Base-by-base conservation (phyloP, 2,113 vertebrate genomes). In the Dendrocopos noguchii region DNA sequence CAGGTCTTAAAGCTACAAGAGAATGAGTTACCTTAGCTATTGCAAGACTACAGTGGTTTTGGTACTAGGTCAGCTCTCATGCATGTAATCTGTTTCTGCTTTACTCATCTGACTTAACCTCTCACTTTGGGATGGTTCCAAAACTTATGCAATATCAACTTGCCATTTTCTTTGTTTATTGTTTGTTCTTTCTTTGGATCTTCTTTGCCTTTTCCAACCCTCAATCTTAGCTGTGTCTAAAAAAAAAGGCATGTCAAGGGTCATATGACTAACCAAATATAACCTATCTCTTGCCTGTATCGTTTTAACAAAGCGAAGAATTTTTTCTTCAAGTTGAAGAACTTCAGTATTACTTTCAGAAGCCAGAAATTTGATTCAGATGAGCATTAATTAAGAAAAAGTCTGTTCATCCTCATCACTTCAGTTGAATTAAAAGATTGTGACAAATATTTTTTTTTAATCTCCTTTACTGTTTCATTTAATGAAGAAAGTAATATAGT, bases 311-410 rank as follows among this genome's bases (percentile, higher is more conserved):
- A 87, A 95, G 66, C 7, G 29, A 22, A 64, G 6, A 89, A 12
- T 15, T 72, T 80, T 52, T 93, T 55, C 15, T 19, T 71, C 79
- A 66, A 55, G 21, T 68, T 90, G 44, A 7, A 76, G 72, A 65
- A 29, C 22, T 13, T 94, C 81, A 31, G 8, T 87, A 61, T 90
- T 88, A 44, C 4, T 63, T 95, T 89, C 27, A 82, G 47, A 55
- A 90, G 31, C 12, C 19, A 33, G 33, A 19, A 87, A 34, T 85
- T 80, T 52, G 34, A 82, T 79, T 77, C 33, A 73, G 21, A 33
- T 24, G 14, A 95, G n/a, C 11, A 8, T 57, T 86, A 95, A 90
- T 95, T 86, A 93, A 89, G 33, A 80, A 78, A 91, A 52, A 50
- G 16, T 44, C 21, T 84, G 81, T 82, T 78, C 64, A 88, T 93